Evolutionary conservation across 1,140 invertebrate species (phyloP).

Genomic region (Drosophila triauraria): DNA sequence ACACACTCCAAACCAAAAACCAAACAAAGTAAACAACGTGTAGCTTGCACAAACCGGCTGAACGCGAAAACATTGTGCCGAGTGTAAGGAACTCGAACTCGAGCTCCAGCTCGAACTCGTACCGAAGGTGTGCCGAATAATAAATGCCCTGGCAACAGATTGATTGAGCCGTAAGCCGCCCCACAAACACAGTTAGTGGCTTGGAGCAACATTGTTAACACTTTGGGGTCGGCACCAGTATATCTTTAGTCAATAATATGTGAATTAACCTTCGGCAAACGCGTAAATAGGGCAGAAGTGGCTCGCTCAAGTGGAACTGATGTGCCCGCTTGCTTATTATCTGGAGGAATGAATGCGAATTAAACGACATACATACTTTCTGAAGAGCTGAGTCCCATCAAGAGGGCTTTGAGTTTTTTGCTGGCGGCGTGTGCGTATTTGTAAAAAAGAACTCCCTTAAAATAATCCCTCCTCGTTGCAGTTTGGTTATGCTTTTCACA

Average conservation of each 20-base stretch:
- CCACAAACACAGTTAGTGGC: constrained; percentile 3
- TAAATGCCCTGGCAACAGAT: constrained; percentile 28
- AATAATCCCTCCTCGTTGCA: constrained; percentile 25
- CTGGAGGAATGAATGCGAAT: neutral
- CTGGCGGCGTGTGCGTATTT: constrained; percentile 8
- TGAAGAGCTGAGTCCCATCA: constrained; percentile 27
- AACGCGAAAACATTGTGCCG: constrained; percentile 12
- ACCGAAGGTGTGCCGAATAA: constrained; percentile 28
- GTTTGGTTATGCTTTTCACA: constrained; percentile 23
- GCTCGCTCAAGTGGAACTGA: constrained; percentile 30
- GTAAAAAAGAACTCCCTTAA: constrained; percentile 1
- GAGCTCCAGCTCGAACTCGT: too few relatives aligned
- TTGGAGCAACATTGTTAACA: constrained; percentile 21
- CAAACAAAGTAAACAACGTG: constrained; percentile 39
- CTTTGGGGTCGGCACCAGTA: neutral
- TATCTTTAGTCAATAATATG: constrained; percentile 24
- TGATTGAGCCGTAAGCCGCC: constrained; percentile 32
- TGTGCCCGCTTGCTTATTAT: constrained; percentile 25
- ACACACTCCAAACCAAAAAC: constrained; percentile 37
- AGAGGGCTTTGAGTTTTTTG: constrained; percentile 19
- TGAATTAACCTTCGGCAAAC: constrained; percentile 29
- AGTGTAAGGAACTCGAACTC: neutral
- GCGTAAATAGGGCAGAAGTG: neutral
- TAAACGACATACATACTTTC: constrained; percentile 18
- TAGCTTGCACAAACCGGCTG: constrained; percentile 64